Base-by-base conservation (phyloP, 2,888 invertebrate genomes). In the Eledone cirrhosa region DNA sequence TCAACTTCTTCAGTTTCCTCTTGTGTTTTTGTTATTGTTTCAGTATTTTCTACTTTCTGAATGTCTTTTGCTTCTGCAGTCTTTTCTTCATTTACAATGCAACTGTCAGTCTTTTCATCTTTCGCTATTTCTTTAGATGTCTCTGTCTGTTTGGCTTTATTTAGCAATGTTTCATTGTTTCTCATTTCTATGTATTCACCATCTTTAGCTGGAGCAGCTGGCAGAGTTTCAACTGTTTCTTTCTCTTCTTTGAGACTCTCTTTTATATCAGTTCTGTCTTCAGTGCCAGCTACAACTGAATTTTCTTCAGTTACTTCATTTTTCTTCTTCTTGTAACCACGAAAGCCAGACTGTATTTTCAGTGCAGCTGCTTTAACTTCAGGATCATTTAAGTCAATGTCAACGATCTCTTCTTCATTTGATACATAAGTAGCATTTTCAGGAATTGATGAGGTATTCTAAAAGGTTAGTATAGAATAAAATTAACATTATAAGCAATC, bases 341-440 rank as follows among this genome's bases (percentile, higher is more conserved):
- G 78, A 80, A 87, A 86, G 59, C 85, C 84, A 75, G 88, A 87
- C 78, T 89, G 88, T 78, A 88, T 88, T 83, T 87, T 88, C 77
- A 84, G 80, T 24, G 88, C 87, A 74, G 86, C 87, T 81, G 84
- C 82, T 80, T 86, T 86, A n/a, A 86, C 86, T 79, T 87, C 86
- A 13, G 86, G 85, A 78, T 87, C 87, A 76, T 82, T 81, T 78
- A 86, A 81, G 77, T 87, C 86, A 79, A 86, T 85, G 67, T 87
- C 87, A 29, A 85, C 79, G 65, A 81, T 82, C 16, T 82, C 81
- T 72, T 80, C 80, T 24, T 48, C 22, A 33, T 72, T 41, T 72
- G 31, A 24, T 22, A 11, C 22, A n/a, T 72, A 7, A 14, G n/a
- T 33, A 13, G 19, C 63, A n/a, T 63, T 78, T 67, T 59, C 63